Evolutionary conservation across 2,888 invertebrate genomes (phyloP).

Genomic region (Campoplex capitator): DNA sequence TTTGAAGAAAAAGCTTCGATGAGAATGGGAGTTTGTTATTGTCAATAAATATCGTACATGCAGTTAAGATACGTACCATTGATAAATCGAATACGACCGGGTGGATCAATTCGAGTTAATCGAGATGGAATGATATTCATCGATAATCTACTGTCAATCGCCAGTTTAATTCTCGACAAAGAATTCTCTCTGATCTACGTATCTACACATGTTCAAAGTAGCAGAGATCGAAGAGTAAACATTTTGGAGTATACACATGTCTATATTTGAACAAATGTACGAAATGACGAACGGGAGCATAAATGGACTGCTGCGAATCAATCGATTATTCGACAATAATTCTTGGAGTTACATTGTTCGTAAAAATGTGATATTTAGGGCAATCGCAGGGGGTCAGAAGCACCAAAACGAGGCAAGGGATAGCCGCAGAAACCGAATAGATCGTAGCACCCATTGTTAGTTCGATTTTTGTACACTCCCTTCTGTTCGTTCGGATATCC

Average conservation of each 20-base stretch:
- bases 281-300: conserved; percentile 20
- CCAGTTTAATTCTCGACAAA: conserved; percentile 22
- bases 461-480: conserved; percentile 18
- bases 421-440: conserved; percentile 26
- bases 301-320: conserved; percentile 41
- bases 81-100: conserved; percentile 13
- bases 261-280: conserved; percentile 7
- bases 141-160: conserved; percentile 50
- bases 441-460: conserved; percentile 30
- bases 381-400: conserved; percentile 29
- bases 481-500: conserved; percentile 21
- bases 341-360: conserved; percentile 20
- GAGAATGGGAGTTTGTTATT: neutral
- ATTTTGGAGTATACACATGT: conserved; percentile 19
- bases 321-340: conserved; percentile 57
- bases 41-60: neutral
- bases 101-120: conserved; percentile 43
- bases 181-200: neutral
- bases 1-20: neutral
- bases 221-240: conserved; percentile 22
- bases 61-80: neutral
- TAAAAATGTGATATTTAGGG: conserved; percentile 10
- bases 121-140: conserved; percentile 48
- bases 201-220: neutral
- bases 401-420: conserved; percentile 36